Evolutionary conservation across 2,113 vertebrate genomes (phyloP), one percentile per base, ranked within the genome.

Genomic region (Otocyon megalotis): DNA sequence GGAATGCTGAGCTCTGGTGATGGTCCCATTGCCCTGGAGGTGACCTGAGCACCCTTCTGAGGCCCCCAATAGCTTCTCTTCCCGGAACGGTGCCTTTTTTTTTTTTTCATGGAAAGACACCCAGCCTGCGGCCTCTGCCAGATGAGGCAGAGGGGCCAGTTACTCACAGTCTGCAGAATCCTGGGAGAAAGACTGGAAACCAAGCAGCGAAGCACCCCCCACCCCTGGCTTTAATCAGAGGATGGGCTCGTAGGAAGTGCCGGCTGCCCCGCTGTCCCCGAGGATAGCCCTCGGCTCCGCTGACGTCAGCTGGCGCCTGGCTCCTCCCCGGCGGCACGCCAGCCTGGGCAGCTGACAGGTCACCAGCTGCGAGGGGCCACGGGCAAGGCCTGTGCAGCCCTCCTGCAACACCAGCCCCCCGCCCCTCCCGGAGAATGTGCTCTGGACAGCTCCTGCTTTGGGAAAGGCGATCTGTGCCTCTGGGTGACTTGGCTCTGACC

Each of bases 171-270:
- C 43, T 53, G 32, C 13, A 72, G 54, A 86, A 72, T 69, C 43
- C 67, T 30, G 1, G 92, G 74, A 81, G 69, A 84, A 87, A 48
- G 58, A 50, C 90, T 50, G 62, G 63, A 92, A 92, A 60, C 32
- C 22, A n/a, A 58, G 56, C 32, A 58, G 43, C 30, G 30, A 71
- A 71, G 37, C 28, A 37, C n/a, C 63, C 19, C n/a, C 53, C 28
- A 37, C n/a, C 63, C 19, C n/a, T 43, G 95, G 26, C 10, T 35
- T 50, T 48, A 26, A 71, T 48, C 53, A 24, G n/a, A 90, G 32
- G 32, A 32, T 10, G 32, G 72, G 53, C 53, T 37, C 12, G 5
- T 19, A 72, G 35, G 26, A 50, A 3, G 32, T 8, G 32, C 15
- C 32, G 2, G 15, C 37, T 14, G 48, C 65, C 37, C 22, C 11